Conservation (phyloP, 2,113 vertebrate genomes). For the Oxygymnocypris stewartii region DNA sequence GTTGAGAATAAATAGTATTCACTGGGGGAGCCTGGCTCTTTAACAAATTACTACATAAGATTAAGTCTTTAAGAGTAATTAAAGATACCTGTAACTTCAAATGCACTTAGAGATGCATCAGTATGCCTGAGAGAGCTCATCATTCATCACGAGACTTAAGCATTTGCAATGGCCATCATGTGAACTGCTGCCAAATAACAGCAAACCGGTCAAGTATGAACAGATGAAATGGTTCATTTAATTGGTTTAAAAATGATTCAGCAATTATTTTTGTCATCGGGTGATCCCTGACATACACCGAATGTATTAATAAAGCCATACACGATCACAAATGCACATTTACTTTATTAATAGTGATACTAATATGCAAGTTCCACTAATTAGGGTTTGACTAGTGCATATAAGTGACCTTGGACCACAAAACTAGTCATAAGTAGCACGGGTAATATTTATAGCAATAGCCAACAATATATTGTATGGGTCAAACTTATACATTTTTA, state of each 20-base stretch:
- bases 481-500: no score
- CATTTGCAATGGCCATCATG: not conserved
- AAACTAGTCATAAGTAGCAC: no score
- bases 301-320: not conserved
- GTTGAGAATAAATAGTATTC: conserved; percentile 1
- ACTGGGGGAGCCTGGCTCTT: not conserved
- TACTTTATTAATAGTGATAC: not conserved
- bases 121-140: not conserved
- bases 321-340: not conserved
- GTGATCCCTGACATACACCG: not conserved
- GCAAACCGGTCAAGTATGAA: not conserved
- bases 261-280: not conserved
- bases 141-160: not conserved
- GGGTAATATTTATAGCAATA: no score
- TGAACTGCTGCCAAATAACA: not conserved
- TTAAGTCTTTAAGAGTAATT: not conserved
- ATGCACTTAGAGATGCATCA: not conserved
- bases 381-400: no score
- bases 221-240: not conserved
- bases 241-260: not conserved
- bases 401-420: no score
- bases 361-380: not conserved
- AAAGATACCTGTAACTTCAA: not conserved
- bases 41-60: not conserved
- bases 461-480: no score